phyloP scores from a whole-genome alignment of 1,140 invertebrate species.

The Belonocnema kinseyi region DNA sequence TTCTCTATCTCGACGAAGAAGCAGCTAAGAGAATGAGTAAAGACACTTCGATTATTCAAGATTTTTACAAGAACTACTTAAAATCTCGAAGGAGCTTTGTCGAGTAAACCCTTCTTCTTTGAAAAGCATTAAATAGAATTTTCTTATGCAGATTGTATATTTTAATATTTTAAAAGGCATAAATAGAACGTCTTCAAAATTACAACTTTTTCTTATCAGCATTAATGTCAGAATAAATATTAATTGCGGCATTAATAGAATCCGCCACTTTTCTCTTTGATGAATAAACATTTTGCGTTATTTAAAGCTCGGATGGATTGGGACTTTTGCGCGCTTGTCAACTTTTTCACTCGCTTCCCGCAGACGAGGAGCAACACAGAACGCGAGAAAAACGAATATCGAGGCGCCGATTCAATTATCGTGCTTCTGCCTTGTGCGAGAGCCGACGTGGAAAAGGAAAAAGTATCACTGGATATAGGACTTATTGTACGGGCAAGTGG shows the following conservation, averaged over 20 bases:
- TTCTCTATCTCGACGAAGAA: not conserved
- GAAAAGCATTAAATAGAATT: not conserved
- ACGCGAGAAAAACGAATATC: conserved; percentile 60
- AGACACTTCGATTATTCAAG: not conserved
- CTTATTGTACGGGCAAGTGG: conserved; percentile 36
- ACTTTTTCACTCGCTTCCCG: not conserved
- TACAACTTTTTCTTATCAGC: not conserved
- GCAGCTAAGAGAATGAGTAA: not conserved
- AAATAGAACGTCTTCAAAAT: not conserved
- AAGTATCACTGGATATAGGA: conserved; percentile 32
- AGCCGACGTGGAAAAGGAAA: conserved; percentile 40
- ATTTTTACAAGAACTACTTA: not conserved
- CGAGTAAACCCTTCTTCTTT: not conserved
- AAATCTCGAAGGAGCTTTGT: not conserved
- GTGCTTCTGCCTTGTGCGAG: conserved; percentile 41
- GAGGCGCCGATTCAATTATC: conserved; percentile 62
- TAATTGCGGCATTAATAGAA: not conserved
- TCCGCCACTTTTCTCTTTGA: not conserved
- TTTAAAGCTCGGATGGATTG: conserved; percentile 6
- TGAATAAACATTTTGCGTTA: not conserved
- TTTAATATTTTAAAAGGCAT: not conserved
- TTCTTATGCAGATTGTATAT: not conserved
- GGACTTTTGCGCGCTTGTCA: conserved; percentile 2
- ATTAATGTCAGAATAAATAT: conserved; percentile 8
- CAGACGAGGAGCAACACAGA: conserved; percentile 18